Conservation (phyloP, 1,140 invertebrate species). For the Campodea augens region DNA sequence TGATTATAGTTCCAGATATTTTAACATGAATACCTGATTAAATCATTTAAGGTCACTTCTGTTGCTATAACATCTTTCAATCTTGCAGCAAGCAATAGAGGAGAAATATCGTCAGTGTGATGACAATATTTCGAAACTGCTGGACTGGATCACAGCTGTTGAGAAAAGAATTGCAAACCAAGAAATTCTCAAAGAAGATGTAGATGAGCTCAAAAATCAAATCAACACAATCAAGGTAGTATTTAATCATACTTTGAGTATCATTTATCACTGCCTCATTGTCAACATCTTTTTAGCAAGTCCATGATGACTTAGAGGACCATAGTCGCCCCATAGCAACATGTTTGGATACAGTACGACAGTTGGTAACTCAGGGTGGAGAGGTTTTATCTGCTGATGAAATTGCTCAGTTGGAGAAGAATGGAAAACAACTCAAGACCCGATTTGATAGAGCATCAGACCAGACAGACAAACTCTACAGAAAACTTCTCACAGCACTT, state of each 20-base stretch:
- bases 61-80: too few species aligned
- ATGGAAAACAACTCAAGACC: slow-evolving; percentile 58
- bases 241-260: neutral
- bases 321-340: slow-evolving; percentile 67
- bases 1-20: too few species aligned
- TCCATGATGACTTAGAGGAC: slow-evolving; percentile 76
- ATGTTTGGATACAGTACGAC: slow-evolving; percentile 76
- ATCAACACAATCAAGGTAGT: slow-evolving; percentile 67
- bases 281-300: slow-evolving; percentile 35
- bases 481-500: slow-evolving; percentile 50
- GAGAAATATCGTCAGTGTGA: slow-evolving; percentile 82
- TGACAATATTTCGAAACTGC: slow-evolving; percentile 58
- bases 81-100: slow-evolving; percentile 75
- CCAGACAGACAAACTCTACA: slow-evolving; percentile 53
- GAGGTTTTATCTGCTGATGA: slow-evolving; percentile 80
- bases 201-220: slow-evolving; percentile 72
- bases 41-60: too few species aligned
- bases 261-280: neutral
- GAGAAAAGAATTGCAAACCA: slow-evolving; percentile 74
- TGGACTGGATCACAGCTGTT: slow-evolving; percentile 70
- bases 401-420: slow-evolving; percentile 64
- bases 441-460: slow-evolving; percentile 62
- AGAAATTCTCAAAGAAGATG: slow-evolving; percentile 68
- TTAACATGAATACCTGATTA: too few species aligned
- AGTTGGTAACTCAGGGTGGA: slow-evolving; percentile 69